Evolutionary conservation across 1,140 invertebrate species (phyloP).

Genomic region (Sesamia nonagrioides): DNA sequence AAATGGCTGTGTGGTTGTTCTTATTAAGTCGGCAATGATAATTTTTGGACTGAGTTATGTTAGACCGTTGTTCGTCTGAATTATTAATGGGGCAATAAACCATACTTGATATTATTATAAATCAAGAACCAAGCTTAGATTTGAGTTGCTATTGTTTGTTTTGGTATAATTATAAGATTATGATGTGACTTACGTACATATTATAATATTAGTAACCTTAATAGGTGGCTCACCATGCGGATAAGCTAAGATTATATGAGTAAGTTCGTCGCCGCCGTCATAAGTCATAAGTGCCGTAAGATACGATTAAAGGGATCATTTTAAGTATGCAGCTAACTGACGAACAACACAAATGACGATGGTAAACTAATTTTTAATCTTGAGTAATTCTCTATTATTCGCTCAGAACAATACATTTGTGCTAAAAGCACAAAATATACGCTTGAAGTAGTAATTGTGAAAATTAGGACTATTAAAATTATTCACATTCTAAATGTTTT

Average conservation of each 20-base stretch:
- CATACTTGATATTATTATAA: not conserved
- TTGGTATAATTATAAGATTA: too few species aligned
- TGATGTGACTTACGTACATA: not conserved
- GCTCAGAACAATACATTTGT: too few species aligned
- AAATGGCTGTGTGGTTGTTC: constrained; percentile 2
- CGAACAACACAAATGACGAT: too few species aligned
- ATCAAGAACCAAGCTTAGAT: not conserved
- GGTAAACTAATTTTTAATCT: too few species aligned
- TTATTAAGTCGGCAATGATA: constrained; percentile 16
- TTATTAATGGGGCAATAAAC: constrained; percentile 20
- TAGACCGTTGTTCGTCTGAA: not conserved
- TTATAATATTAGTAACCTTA: not conserved
- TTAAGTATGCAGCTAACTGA: not conserved
- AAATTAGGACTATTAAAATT: too few species aligned
- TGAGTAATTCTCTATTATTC: too few species aligned
- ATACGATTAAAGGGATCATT: not conserved
- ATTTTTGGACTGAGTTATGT: constrained; percentile 4
- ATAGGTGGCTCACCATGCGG: not conserved
- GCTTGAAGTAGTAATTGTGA: too few species aligned
- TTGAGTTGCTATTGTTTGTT: not conserved
- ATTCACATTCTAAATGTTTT: too few species aligned
- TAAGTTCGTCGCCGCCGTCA: not conserved
- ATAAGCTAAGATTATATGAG: constrained; percentile 8
- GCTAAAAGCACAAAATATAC: too few species aligned
- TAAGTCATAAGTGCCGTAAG: not conserved